Evolutionary conservation across 1,140 invertebrate species (phyloP), one percentile per base, ranked within the genome.

Genomic region (Campoletis sonorensis): DNA sequence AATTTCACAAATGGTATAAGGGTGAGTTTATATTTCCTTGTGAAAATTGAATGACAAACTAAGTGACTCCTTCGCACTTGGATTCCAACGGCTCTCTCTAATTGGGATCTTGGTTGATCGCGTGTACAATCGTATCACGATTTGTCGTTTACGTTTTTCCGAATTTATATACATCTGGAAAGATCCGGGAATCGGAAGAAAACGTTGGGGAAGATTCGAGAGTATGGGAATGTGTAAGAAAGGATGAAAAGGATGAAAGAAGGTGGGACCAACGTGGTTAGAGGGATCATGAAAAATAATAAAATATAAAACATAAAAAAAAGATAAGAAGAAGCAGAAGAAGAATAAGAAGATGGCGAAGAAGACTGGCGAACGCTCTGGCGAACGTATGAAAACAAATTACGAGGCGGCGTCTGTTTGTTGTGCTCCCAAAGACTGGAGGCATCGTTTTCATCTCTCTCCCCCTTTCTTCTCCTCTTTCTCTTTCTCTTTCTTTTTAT

Each of bases 301-400:
- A 72, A 84, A 70, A 72, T 80, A 54, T 80, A 78, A 37, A 83
- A 13, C 18, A 45, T 40, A 79, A 82, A 80, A 79, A 84, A 68
- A 76, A 80, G 64, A 83, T 58, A 72, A 81, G 64, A 79, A 37
- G 27, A 70, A 82, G 70, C 72, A 8, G 67, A 72, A 81, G 64
- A 79, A 37, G 27, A 70, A 82, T 61, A 77, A 8, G 67, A 73
- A 81, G 81, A 79, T 84, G 84, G 83, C 84, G 86, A 88, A 87
- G 88, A 88, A 87, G 87, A 89, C 87, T 86, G 88, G 87, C 86
- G 85, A 87, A 87, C 88, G 85, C 85, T 86, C 58, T 64, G 61
- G 87, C 86, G 87, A 89, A 91, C 86, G 90, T 89, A 90, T 90
- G 90, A 91, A 91, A 91, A 91, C 89, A 90, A 91, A 90, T 91